phyloP scores from a whole-genome alignment of 2,797 vertebrate species.

The Discoglossus pictus region DNA sequence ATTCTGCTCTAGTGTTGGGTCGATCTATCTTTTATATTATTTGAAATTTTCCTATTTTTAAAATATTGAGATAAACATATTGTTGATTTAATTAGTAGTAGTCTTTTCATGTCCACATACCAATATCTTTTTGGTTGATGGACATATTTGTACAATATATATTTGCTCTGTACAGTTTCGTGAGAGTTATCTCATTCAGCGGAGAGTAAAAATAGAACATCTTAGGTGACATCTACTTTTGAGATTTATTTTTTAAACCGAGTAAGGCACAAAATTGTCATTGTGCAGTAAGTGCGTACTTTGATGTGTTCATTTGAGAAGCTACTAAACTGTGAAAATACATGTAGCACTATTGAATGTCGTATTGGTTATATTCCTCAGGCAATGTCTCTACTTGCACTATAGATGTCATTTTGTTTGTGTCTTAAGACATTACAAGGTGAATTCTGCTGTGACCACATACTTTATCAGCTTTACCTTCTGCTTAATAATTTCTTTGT shows the following conservation, averaged over 20 bases:
- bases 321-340: slow-evolving; percentile 29
- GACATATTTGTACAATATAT: too few species aligned
- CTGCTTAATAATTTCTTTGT: slow-evolving; percentile 36
- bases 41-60: too few species aligned
- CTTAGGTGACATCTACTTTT: slow-evolving; percentile 1
- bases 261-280: slow-evolving; percentile 27
- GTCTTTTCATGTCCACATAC: too few species aligned
- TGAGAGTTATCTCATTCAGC: too few species aligned
- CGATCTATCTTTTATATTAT: too few species aligned
- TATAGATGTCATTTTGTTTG: slow-evolving; percentile 48
- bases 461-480: slow-evolving; percentile 20
- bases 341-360: slow-evolving; percentile 10
- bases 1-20: too few species aligned
- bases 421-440: slow-evolving; percentile 46
- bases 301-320: slow-evolving; percentile 16
- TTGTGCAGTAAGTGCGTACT: slow-evolving; percentile 27
- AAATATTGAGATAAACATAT: too few species aligned
- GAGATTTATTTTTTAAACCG: slow-evolving; percentile 25
- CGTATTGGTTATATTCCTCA: slow-evolving; percentile 37
- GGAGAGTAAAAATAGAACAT: neutral
- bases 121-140: too few species aligned
- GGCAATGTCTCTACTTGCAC: slow-evolving; percentile 22
- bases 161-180: too few species aligned
- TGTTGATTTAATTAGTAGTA: too few species aligned
- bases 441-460: slow-evolving; percentile 35